Base-by-base conservation (phyloP, 92 coral and sea anemone species). In the Palythoa caribaeorum region DNA sequence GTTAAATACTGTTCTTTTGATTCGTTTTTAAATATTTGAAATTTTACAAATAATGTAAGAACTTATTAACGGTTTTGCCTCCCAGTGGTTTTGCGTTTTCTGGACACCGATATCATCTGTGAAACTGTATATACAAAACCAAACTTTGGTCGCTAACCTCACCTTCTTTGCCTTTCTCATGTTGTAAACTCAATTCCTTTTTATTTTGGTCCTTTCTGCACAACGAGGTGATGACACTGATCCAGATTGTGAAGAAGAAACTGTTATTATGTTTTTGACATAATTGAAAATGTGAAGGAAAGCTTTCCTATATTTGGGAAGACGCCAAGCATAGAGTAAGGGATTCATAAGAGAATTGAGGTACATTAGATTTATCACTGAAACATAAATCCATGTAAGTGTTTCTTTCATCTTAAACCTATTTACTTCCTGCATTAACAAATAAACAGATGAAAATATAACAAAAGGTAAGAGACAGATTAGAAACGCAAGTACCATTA, bases 261-360 rank as follows among this genome's bases (percentile, higher is more conserved):
- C 2, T 11, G 13, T 40, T 2, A 50, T 21, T 50, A 8, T 76
- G 21, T 50, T n/a, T 51, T 76, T 48, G 11, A 47, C 44, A 6
- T 12, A 16, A n/a, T 6, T 50, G 6, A 48, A 21, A 50, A 76
- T 76, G 62, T 44, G 9, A 28, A 9, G 62, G 35, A 76, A 76
- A 6, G 77, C 77, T 72, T 72, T 72, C 77, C 77, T 38, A 72
- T 72, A 72, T 12, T 72, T 72, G 13, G 52, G 79, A 50, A 76
- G 79, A 47, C 40, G 79, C 79, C 38, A 74, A 48, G 59, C 11
- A 74, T 74, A 74, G 3, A 74, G 37, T 12, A 47, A 74, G 28
- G 62, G 79, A 13, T 76, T 76, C 15, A 76, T 76, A 5, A 76
- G 79, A 76, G 79, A 76, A 50, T 76, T 76, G 6, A 40, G 37